phyloP scores from a whole-genome alignment of 2,113 vertebrate genomes.

The Xiphias gladius region DNA sequence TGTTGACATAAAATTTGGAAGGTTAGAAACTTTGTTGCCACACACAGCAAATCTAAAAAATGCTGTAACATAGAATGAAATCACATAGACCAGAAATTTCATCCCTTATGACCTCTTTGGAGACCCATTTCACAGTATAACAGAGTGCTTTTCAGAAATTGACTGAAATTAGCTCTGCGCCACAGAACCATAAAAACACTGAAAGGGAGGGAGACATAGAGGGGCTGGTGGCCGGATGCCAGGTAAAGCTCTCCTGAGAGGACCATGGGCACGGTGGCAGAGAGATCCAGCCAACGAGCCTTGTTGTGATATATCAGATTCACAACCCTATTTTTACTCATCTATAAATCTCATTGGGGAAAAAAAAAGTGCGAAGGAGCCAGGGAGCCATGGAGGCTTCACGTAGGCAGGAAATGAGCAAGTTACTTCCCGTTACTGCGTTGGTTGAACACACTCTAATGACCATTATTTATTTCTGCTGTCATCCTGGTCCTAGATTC shows the following conservation, averaged over 20 bases:
- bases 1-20: slow-evolving; percentile 35
- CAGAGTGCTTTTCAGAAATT: slow-evolving; percentile 72
- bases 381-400: slow-evolving; percentile 35
- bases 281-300: slow-evolving; percentile 69
- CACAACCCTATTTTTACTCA: slow-evolving; percentile 78
- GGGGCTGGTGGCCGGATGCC: slow-evolving; percentile 67
- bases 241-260: slow-evolving; percentile 70
- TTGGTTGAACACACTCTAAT: slow-evolving; percentile 77
- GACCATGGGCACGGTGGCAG: slow-evolving; percentile 63
- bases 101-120: slow-evolving; percentile 56
- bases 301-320: slow-evolving; percentile 81
- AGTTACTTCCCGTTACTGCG: slow-evolving; percentile 59
- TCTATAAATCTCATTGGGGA: slow-evolving; percentile 75
- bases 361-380: slow-evolving; percentile 36
- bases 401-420: slow-evolving; percentile 66
- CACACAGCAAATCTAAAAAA: slow-evolving; percentile 50
- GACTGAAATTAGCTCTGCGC: slow-evolving; percentile 73
- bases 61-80: slow-evolving; percentile 58
- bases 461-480: slow-evolving; percentile 83
- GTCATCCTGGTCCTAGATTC: slow-evolving; percentile 61
- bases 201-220: slow-evolving; percentile 33
- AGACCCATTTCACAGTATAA: slow-evolving; percentile 68
- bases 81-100: slow-evolving; percentile 61
- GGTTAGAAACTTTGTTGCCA: slow-evolving; percentile 30
- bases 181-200: slow-evolving; percentile 68